Base-by-base conservation (phyloP, 2,888 invertebrate species). In the Meteorus cinctellus region DNA sequence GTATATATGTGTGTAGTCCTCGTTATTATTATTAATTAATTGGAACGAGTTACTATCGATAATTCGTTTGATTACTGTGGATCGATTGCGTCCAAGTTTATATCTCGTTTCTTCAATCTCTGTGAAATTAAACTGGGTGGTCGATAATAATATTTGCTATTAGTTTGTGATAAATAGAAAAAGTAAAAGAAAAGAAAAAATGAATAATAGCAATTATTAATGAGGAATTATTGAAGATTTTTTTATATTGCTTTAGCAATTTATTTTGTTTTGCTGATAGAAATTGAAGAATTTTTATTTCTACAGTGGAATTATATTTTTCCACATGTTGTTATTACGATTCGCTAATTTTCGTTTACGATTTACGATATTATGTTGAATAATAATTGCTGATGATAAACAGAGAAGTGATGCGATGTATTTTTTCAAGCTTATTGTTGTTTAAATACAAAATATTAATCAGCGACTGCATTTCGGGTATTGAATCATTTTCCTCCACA, bases 11-110 rank as follows among this genome's bases (percentile, higher is more conserved):
- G 41, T 60, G 51, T 68, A 55, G 59, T 31, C 59, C 65, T 66
- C 67, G 48, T 55, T 55, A 24, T 65, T 41, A 67, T 79, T 77
- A 79, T 79, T 80, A 78, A 78, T 80, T 79, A 77, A 79, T 73
- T 74, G 66, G 70, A 41, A 69, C 77, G 48, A 77, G 74, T 78
- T 70, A 70, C 77, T 77, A 75, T 76, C 78, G 65, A 69, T 78
- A 77, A 79, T 80, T 75, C 65, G 65, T 78, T 77, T 74, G 77
- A 78, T 80, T 80, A 73, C 74, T 72, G 36, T 60, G 36, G 74
- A 67, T 62, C 72, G 68, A 70, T 75, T 51, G 59, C 31, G 31
- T n/a, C 29, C 62, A 1, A 16, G 10, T 31, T 62, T n/a, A 62
- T 29, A 62, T 62, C 31, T 31, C 31, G 62, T 31, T 29, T 27